Evolutionary conservation across 2,888 invertebrate species (phyloP).

Genomic region (Leuctra nigra): DNA sequence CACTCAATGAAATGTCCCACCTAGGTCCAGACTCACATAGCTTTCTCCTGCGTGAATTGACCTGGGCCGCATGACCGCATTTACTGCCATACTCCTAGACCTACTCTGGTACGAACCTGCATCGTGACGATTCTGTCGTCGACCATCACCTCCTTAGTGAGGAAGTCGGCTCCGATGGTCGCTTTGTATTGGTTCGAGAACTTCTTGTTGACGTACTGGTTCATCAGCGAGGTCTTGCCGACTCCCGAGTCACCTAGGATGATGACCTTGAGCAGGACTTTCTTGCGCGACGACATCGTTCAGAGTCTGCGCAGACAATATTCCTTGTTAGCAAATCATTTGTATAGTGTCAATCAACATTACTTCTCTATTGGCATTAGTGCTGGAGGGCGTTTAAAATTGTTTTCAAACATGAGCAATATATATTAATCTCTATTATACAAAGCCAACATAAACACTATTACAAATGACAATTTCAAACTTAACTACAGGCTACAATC

Average conservation of each 20-base stretch:
- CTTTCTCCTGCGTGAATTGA: no score
- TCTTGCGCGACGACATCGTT: conserved; percentile 88
- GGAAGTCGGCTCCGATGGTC: conserved; percentile 99
- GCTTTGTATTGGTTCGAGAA: conserved; percentile 99
- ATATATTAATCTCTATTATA: not conserved
- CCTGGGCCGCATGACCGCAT: no score
- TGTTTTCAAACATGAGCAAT: no score
- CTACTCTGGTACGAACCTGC: conserved; percentile 67
- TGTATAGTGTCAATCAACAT: no score
- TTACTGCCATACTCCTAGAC: no score
- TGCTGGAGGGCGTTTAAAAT: no score
- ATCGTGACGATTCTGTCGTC: conserved; percentile 98
- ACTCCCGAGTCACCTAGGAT: conserved; percentile 98
- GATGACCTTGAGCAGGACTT: conserved; percentile 94
- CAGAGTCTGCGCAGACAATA: not conserved
- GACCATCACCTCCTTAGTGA: conserved; percentile 98
- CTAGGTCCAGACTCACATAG: no score
- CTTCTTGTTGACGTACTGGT: conserved; percentile 99
- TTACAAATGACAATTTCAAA: no score
- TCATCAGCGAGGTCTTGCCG: conserved; percentile 99
- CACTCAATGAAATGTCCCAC: no score
- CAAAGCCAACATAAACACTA: not conserved
- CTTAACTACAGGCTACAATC: no score
- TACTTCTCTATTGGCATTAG: no score
- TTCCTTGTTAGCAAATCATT: no score